Conservation (phyloP, 2,113 vertebrate species). For the Elephas maximus region DNA sequence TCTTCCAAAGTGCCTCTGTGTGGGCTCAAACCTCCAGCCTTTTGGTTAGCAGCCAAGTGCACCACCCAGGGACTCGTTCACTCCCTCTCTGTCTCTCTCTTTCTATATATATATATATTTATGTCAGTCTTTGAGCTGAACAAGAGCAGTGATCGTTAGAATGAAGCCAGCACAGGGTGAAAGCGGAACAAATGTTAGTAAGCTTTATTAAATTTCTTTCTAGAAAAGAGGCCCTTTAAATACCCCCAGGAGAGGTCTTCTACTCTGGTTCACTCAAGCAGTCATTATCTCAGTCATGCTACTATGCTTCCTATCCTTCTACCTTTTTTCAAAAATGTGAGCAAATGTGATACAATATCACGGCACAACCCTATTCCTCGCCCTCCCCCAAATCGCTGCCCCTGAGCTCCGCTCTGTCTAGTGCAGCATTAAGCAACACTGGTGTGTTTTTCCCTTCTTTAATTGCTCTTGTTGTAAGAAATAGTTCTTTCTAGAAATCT, state of each 20-base stretch:
- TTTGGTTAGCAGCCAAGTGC: not conserved
- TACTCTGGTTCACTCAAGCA: too few relatives aligned
- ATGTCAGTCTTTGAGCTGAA: not conserved
- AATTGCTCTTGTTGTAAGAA: not conserved
- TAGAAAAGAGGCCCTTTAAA: not conserved
- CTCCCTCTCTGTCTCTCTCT: not conserved
- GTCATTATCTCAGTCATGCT: not conserved
- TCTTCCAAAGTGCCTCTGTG: not conserved
- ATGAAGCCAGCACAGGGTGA: not conserved
- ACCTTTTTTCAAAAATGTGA: not conserved
- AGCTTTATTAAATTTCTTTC: constrained; percentile 10
- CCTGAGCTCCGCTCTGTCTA: not conserved
- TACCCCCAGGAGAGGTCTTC: not conserved
- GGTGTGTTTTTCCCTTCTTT: not conserved
- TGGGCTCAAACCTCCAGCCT: not conserved
- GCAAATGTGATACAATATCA: not conserved
- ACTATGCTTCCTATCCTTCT: not conserved
- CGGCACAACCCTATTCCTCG: not conserved
- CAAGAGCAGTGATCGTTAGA: not conserved
- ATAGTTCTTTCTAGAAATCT: not conserved
- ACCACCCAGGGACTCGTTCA: not conserved
- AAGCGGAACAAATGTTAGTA: constrained; percentile 54
- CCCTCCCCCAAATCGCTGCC: not conserved
- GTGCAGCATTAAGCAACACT: not conserved
- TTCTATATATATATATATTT: not conserved